Percentiles rank a stretch among this genome's conserved stretches.
phyloP scores from a whole-genome alignment of 2,888 invertebrate species.

The Eurytoma californica region DNA sequence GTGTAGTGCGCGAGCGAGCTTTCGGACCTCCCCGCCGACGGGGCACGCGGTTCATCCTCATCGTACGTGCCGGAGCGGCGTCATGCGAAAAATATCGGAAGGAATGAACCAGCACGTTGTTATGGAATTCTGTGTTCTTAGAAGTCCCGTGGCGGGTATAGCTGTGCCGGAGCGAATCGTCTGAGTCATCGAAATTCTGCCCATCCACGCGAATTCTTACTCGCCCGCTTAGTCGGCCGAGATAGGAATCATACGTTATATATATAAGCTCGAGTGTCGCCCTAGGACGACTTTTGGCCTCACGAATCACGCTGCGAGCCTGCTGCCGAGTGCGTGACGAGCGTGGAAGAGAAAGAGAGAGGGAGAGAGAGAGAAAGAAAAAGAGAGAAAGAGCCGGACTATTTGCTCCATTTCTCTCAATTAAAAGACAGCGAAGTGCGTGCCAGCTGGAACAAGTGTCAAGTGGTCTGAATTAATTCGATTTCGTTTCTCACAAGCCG shows the following conservation, averaged over 20 bases:
- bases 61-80: neutral
- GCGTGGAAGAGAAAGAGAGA: slow-evolving; percentile 15
- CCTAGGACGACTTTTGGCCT: neutral
- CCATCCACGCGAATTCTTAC: neutral
- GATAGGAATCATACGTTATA: neutral
- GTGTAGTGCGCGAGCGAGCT: neutral
- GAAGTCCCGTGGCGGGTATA: slow-evolving; percentile 71
- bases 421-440: slow-evolving; percentile 49
- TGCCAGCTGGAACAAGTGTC: slow-evolving; percentile 41
- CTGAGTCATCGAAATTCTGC: slow-evolving; percentile 59
- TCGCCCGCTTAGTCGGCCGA: neutral
- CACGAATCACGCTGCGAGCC: neutral
- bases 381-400: slow-evolving; percentile 23
- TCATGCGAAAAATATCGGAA: slow-evolving; percentile 51
- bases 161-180: slow-evolving; percentile 68
- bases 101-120: slow-evolving; percentile 52
- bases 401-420: slow-evolving; percentile 46
- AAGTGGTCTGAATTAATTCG: slow-evolving; percentile 54
- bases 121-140: slow-evolving; percentile 66
- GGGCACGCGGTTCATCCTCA: neutral
- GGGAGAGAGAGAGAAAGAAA: too few relatives aligned
- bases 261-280: neutral
- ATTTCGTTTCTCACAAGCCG: slow-evolving; percentile 51
- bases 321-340: slow-evolving; percentile 2
- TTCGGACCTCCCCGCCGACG: neutral